Base-by-base conservation (phyloP, 2,113 vertebrate species). In the Catharus minimus region DNA sequence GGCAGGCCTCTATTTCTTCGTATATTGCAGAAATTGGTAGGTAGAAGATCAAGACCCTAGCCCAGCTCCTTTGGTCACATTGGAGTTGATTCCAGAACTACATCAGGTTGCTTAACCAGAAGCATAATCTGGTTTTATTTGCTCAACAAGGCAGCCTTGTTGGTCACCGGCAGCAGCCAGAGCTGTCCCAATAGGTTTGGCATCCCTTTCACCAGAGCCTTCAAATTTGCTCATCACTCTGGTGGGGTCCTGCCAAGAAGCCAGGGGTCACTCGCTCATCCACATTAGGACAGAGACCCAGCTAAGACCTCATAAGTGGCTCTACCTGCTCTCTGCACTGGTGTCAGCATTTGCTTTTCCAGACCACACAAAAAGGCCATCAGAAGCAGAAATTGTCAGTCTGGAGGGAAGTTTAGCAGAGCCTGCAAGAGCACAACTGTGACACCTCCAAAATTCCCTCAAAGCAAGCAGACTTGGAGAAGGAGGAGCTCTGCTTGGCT, bases 191-290 rank as follows among this genome's bases (percentile, higher is more conserved):
- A 9, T 10, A 26, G 58, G 46, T 38, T 41, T 33, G 39, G 22
- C 32, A 78, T 3, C 9, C 27, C 5, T 68, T 9, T 41, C 43
- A 28, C 32, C 69, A 49, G 61, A 82, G 61, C 66, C 61, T 56
- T 84, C 32, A 6, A 14, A 20, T 5, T 20, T 44, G 24, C 22
- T 78, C 4, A 5, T 28, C 11, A 1, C 7, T 13, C 46, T 4
- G 2, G 11, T 22, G 23, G 32, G 26, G n/a, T 52, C 41, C 38
- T n/a, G 46, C 32, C 1, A 1, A 33, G 53, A 36, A 82, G 7
- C 0, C 0, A 55, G 67, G 16, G 39, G 19, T 65, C 60, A 52
- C 55, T 68, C 0, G 0, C 28, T 66, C 17, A 9, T 41, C 39
- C 2, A 4, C 32, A 52, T 10, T 15, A 15, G 44, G 39, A 86